Conservation (phyloP, 2,113 vertebrate species). For the Chaetura pelagica region DNA sequence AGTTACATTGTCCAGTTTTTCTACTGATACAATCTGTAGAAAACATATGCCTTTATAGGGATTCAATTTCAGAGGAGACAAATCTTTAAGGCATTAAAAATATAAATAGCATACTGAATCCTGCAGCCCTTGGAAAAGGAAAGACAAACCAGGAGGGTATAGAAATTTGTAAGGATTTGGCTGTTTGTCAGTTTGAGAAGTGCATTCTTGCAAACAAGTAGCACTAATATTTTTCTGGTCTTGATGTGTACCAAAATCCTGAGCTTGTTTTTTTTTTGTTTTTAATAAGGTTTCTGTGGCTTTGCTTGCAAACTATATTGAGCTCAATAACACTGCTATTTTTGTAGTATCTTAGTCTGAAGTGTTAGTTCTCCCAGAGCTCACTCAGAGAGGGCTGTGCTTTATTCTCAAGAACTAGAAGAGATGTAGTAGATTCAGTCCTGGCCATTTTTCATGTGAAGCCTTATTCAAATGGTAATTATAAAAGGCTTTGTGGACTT, state of each 20-base stretch:
- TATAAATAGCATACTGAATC: background rate
- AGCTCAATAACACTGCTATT: constrained; percentile 35
- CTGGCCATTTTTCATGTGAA: constrained; percentile 57
- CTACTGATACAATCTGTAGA: background rate
- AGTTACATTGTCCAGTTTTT: background rate
- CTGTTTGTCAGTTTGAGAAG: background rate
- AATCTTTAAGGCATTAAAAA: background rate
- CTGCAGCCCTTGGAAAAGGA: background rate
- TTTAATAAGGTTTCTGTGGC: constrained; percentile 1
- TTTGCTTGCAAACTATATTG: constrained; percentile 30
- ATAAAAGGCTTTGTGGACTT: constrained; percentile 57
- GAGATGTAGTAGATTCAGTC: constrained; percentile 24
- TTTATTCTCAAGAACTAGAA: constrained; percentile 35
- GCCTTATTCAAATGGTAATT: constrained; percentile 67
- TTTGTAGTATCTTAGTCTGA: constrained; percentile 31
- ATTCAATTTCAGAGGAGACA: background rate
- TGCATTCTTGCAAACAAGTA: background rate
- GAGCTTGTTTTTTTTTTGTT: constrained; percentile 3
- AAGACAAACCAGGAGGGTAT: background rate
- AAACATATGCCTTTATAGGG: background rate
- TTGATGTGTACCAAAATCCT: constrained; percentile 2
- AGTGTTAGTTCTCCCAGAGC: constrained; percentile 45
- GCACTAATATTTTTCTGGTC: background rate
- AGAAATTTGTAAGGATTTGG: background rate
- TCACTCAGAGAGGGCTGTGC: constrained; percentile 4